phyloP scores from a whole-genome alignment of 1,140 invertebrate species.

The Drosophila murphyi region DNA sequence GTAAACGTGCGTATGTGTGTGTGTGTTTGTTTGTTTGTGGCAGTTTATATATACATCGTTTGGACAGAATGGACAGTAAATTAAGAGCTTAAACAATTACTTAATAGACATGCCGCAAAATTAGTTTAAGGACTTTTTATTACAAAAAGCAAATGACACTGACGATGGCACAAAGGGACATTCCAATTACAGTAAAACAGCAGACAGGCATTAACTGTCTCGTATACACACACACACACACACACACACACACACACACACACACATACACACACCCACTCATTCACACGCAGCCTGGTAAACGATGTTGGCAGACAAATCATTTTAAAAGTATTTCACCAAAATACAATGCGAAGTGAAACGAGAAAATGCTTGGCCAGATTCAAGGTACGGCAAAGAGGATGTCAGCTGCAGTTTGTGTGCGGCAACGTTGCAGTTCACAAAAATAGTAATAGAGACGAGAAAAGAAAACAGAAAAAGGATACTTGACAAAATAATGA shows the following conservation, averaged over 20 bases:
- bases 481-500: constrained; percentile 11
- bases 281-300: neutral
- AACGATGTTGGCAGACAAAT: constrained; percentile 60
- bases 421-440: constrained; percentile 4
- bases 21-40: constrained; percentile 10
- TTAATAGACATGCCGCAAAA: constrained; percentile 75
- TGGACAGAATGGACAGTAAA: constrained; percentile 39
- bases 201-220: constrained; percentile 40
- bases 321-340: constrained; percentile 75
- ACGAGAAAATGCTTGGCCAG: constrained; percentile 23
- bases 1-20: constrained; percentile 1
- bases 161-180: constrained; percentile 60
- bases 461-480: neutral
- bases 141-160: constrained; percentile 33
- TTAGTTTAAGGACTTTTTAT: constrained; percentile 62
- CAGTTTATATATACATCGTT: constrained; percentile 1
- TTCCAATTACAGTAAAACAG: constrained; percentile 71
- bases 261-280: constrained; percentile 19
- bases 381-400: constrained; percentile 18
- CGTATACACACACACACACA: constrained; percentile 21
- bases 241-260: neutral
- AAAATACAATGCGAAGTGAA: constrained; percentile 59
- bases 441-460: constrained; percentile 17
- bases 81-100: constrained; percentile 80
- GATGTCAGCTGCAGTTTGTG: constrained; percentile 18